These are phyloP conservation scores for Sarcophaga peregrina DNA, from an alignment of 1,140 invertebrate genomes.

Conservation along the genomic window DNA sequence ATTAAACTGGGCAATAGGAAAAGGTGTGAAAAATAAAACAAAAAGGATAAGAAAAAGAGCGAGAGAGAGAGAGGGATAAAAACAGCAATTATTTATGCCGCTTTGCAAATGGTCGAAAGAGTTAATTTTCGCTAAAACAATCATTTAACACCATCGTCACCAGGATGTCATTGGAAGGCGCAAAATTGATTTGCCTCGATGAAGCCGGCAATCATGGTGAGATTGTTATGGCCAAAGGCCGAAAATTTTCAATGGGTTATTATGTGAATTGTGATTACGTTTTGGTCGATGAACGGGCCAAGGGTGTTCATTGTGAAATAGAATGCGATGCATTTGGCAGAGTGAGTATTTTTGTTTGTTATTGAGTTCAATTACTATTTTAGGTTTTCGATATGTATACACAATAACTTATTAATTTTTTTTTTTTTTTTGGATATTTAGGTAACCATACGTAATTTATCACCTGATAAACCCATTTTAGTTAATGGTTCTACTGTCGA, in stretches of 20 bases:
- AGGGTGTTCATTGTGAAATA: constrained; percentile 58
- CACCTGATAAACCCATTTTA: constrained; percentile 48
- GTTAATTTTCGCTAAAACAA: background rate
- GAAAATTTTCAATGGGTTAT: constrained; percentile 58
- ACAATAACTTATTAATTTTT: constrained; percentile 7
- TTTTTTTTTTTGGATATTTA: constrained; percentile 40
- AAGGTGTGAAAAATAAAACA: no score
- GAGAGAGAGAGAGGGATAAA: background rate
- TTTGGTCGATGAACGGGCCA: constrained; percentile 48
- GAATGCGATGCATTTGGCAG: constrained; percentile 60
- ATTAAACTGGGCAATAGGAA: no score
- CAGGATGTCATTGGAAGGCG: constrained; percentile 53
- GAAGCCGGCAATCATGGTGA: constrained; percentile 47
- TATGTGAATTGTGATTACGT: constrained; percentile 54
- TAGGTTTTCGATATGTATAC: background rate
- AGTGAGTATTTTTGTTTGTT: constrained; percentile 50
- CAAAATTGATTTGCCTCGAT: constrained; percentile 54
- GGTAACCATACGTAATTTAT: constrained; percentile 58
- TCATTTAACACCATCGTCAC: background rate
- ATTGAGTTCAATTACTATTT: constrained; percentile 4
- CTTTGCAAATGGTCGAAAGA: background rate
- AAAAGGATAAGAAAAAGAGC: background rate
- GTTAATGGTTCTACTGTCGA: constrained; percentile 51
- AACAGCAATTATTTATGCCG: constrained; percentile 28
- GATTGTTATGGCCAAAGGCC: constrained; percentile 53